Base-by-base conservation (phyloP, 2,113 vertebrate genomes). In the Psilopogon haemacephalus region DNA sequence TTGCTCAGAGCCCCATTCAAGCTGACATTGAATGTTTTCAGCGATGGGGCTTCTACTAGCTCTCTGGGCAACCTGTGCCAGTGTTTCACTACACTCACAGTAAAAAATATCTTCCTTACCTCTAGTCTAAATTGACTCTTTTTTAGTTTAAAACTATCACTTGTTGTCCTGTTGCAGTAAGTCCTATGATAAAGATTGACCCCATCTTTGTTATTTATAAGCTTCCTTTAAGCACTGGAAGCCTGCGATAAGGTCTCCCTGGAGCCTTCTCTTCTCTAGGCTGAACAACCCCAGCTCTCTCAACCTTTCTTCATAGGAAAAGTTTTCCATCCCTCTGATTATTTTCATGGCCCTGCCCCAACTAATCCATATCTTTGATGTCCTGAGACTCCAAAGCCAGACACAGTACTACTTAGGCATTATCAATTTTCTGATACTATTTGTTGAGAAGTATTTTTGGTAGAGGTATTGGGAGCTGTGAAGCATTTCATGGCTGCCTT, bases 261-360 rank as follows among this genome's bases (percentile, higher is more conserved):
- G 2, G 8, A 64, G 7, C 21, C 30, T 68, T 56, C 11, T 38
- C 44, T 38, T 38, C 62, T 64, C 62, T 28, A 64, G 27, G 62
- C 38, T 64, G 38, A 64, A 42, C 38, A 64, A 42, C 12, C 27
- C 27, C 27, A 64, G 19, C 17, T 42, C 37, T 64, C 27, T 42
- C 12, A 64, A 18, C 4, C 27, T 72, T 42, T 64, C 4, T 11
- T 26, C 14, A 5, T 3, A 35, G 12, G 8, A 71, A 12, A 77
- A 4, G 1, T 42, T 5, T 11, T 75, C 38, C 26, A 42, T 8
- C n/a, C 46, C 16, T 58, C 0, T 0, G n/a, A 18, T 35, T 10
- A 21, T 46, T 80, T 79, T 11, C 28, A 11, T 54, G 19, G 11
- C 37, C 11, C 30, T 59, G 5, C 16, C 60, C 38, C 56, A 37